Conservation (phyloP, 2,797 vertebrate genomes). For the Coranthus polyacanthus region DNA sequence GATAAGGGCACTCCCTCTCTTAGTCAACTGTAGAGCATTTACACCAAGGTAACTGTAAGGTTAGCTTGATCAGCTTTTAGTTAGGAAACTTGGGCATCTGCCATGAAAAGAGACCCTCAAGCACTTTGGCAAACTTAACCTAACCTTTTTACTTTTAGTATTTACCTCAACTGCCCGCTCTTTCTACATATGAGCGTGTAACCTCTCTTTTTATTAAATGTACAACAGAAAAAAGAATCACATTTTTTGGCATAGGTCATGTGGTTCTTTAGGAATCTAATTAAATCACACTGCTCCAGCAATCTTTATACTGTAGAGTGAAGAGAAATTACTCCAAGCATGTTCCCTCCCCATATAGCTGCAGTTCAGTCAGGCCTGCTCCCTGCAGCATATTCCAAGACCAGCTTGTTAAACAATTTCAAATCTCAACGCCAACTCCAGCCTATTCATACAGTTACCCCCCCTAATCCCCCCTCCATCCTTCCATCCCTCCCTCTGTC, state of each 20-base stretch:
- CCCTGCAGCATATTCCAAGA: slow-evolving; percentile 59
- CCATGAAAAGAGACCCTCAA: slow-evolving; percentile 29
- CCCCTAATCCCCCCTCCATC: slow-evolving; percentile 34
- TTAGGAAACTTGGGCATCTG: slow-evolving; percentile 53
- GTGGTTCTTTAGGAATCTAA: slow-evolving; percentile 43
- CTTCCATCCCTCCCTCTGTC: slow-evolving; percentile 61
- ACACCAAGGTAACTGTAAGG: slow-evolving; percentile 65
- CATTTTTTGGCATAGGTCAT: slow-evolving; percentile 30
- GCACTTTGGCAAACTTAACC: slow-evolving; percentile 28
- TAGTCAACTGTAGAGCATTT: slow-evolving; percentile 59
- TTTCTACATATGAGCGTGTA: slow-evolving; percentile 16
- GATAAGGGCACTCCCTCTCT: slow-evolving; percentile 61
- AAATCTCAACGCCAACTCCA: slow-evolving; percentile 67
- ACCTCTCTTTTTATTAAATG: slow-evolving; percentile 17
- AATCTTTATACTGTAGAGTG: slow-evolving; percentile 26
- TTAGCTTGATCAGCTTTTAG: slow-evolving; percentile 71
- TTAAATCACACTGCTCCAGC: slow-evolving; percentile 34
- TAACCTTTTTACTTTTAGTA: slow-evolving; percentile 52
- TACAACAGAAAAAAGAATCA: slow-evolving; percentile 15
- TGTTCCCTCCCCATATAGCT: slow-evolving; percentile 33
- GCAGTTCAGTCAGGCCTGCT: slow-evolving; percentile 32
- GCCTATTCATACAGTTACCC: slow-evolving; percentile 61
- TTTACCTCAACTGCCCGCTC: slow-evolving; percentile 30
- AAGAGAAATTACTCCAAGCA: slow-evolving; percentile 32
- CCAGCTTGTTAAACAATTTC: slow-evolving; percentile 75